Conservation (phyloP, 2,888 invertebrate species). For the Melieria omissa region DNA sequence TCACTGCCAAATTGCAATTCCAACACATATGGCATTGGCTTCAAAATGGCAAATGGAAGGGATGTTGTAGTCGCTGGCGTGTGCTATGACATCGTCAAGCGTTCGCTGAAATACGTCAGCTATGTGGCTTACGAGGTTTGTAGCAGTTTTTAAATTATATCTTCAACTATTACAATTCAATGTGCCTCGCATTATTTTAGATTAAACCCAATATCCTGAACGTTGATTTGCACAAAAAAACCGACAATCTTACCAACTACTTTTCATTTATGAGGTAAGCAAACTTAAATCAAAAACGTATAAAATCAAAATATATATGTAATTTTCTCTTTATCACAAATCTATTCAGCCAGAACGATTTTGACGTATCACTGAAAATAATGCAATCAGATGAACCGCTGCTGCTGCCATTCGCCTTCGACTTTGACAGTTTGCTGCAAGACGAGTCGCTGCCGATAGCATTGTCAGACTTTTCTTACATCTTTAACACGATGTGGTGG, state of each 20-base stretch:
- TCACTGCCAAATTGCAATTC: slow-evolving; percentile 23
- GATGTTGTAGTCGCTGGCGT: slow-evolving; percentile 29
- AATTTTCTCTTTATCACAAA: not conserved
- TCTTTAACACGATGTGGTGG: slow-evolving; percentile 40
- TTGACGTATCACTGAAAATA: not conserved
- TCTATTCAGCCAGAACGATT: not conserved
- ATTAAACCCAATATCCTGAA: too few species aligned
- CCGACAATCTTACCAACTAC: too few species aligned
- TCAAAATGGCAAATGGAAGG: slow-evolving; percentile 5
- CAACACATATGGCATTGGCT: slow-evolving; percentile 24
- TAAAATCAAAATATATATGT: not conserved
- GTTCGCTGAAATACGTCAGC: slow-evolving; percentile 24
- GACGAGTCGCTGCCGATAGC: not conserved
- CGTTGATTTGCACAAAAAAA: too few species aligned
- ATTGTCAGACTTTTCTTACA: slow-evolving; percentile 5
- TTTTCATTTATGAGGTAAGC: too few species aligned
- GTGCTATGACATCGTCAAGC: slow-evolving; percentile 28
- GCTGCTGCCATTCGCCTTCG: slow-evolving; percentile 15
- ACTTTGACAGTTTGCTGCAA: slow-evolving; percentile 15
- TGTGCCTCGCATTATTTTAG: too few species aligned
- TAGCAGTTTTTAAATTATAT: too few species aligned
- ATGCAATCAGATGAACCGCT: not conserved
- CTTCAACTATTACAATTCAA: too few species aligned
- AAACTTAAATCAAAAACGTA: too few species aligned
- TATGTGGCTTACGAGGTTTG: slow-evolving; percentile 26